Evolutionary conservation across 2,113 vertebrate genomes (phyloP), one percentile per base, ranked within the genome.

Genomic region (Canis aureus): DNA sequence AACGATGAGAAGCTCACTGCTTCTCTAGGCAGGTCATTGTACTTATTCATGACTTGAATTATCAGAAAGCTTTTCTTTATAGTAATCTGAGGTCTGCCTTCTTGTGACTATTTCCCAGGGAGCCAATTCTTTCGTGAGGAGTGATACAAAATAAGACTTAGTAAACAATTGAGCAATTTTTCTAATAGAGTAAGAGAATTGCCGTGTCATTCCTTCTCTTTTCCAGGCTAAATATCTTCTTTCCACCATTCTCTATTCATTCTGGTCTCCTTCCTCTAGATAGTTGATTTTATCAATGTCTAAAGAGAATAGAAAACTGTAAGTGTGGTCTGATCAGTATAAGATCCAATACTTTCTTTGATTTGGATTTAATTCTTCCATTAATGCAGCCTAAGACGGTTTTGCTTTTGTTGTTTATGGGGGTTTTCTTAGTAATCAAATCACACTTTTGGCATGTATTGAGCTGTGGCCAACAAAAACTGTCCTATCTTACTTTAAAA

Each of bases 21-120:
- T 97, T 95, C 67, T 84, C 64, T 62, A n/a, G 67, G 76, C 32
- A 91, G 49, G 12, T 67, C 16, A 22, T 93, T 97, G 91, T 96
- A 89, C 93, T 97, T 95, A 83, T 67, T 93, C 57, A 13, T 7
- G 80, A 53, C 35, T 80, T 43, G 38, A 67, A 67, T 81, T 59
- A 82, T 92, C 66, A 73, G 27, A 73, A 74, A 62, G 20, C 23
- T 94, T 94, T 91, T 59, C 71, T 96, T 57, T 67, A 22, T 49
- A 88, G 64, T 60, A 10, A 84, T 79, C 90, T 83, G 35, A 94
- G 79, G 53, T 83, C 66, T 90, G 12, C 60, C 38, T 96, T 97
- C 12, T 43, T 95, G 15, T 4, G 38, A 25, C 53, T 85, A 29
- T 55, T 74, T 66, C 78, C 53, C 38, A 81, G 17, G 64, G 38